Evolutionary conservation across 2,113 vertebrate species (phyloP).

Genomic region (Geococcyx californianus): DNA sequence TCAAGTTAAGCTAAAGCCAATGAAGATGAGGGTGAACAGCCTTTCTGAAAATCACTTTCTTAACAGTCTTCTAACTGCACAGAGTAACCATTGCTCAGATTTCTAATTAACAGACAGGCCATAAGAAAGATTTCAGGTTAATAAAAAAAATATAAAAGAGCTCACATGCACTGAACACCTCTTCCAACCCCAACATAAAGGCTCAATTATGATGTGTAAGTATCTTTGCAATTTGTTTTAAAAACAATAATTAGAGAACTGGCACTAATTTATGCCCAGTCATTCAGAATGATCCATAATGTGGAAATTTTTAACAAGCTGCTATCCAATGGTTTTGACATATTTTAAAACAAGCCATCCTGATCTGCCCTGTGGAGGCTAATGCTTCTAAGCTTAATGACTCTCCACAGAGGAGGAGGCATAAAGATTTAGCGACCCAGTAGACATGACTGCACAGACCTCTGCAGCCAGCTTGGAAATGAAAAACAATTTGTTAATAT

Average conservation of each 20-base stretch:
- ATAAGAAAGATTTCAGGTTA: neutral
- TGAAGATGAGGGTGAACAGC: neutral
- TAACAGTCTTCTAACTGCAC: neutral
- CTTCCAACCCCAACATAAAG: neutral
- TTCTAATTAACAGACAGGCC: neutral
- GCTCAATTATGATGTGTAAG: neutral
- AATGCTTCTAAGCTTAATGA: neutral
- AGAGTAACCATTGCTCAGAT: neutral
- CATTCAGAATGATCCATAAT: conserved; percentile 3
- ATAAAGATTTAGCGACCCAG: neutral
- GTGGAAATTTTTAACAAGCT: conserved; percentile 16
- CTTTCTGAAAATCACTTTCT: neutral
- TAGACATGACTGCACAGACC: neutral
- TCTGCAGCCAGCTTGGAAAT: conserved; percentile 20
- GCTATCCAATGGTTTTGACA: neutral
- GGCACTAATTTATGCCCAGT: neutral
- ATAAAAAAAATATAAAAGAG: neutral
- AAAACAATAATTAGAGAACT: conserved; percentile 3
- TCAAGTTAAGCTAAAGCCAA: neutral
- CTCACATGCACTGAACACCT: neutral
- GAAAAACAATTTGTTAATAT: neutral
- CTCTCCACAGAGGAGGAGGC: neutral
- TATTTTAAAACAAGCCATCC: conserved; percentile 9
- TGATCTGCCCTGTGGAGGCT: neutral
- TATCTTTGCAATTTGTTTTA: neutral